Conservation (phyloP, 2,888 invertebrate genomes). For the Leucophora obtusa region DNA sequence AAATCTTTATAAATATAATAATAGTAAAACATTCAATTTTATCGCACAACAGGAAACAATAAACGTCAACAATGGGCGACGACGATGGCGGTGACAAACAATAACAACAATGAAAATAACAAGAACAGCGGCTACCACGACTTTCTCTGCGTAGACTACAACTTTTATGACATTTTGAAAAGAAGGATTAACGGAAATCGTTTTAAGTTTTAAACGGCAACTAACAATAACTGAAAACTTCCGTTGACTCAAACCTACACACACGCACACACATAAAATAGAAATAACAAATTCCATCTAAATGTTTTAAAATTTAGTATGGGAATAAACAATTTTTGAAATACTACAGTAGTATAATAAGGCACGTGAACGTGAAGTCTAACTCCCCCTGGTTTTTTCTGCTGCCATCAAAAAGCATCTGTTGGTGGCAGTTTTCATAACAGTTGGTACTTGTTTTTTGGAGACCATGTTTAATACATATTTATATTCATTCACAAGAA, state of each 20-base stretch:
- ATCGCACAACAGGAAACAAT: constrained; percentile 63
- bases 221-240: constrained; percentile 60
- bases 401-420: constrained; percentile 40
- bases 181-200: constrained; percentile 58
- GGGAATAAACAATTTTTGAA: constrained; percentile 17
- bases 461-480: constrained; percentile 19
- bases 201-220: constrained; percentile 57
- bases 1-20: constrained; percentile 48
- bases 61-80: constrained; percentile 51
- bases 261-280: neutral
- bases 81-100: constrained; percentile 4
- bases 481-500: constrained; percentile 28
- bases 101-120: neutral
- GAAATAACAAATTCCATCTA: neutral
- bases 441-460: constrained; percentile 35
- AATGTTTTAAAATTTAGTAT: neutral
- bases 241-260: constrained; percentile 22
- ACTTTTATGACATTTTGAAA: constrained; percentile 44
- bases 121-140: constrained; percentile 20
- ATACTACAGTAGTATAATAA: constrained; percentile 7
- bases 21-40: constrained; percentile 56
- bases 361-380: constrained; percentile 57
- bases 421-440: constrained; percentile 43
- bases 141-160: neutral
- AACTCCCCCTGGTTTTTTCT: constrained; percentile 40